Conservation (phyloP, 2,888 invertebrate genomes). For the Esperia sulphurella region DNA sequence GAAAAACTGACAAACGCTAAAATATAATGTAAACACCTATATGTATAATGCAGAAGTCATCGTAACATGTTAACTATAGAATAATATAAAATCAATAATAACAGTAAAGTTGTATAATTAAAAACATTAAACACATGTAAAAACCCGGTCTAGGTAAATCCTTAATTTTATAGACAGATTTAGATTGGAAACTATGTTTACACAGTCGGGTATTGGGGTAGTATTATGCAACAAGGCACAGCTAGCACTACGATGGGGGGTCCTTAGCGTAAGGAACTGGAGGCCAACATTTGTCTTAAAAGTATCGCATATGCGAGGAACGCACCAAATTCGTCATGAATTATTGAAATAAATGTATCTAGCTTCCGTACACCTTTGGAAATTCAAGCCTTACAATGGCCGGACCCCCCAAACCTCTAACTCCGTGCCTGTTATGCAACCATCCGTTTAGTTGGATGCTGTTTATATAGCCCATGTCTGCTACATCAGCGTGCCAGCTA, state of each 20-base stretch:
- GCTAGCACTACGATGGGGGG: conserved; percentile 3
- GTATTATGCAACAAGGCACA: conserved; percentile 51
- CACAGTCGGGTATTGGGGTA: conserved; percentile 74
- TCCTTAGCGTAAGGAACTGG: background rate
- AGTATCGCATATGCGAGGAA: background rate
- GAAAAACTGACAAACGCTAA: too few species aligned
- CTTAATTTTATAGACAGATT: conserved; percentile 56
- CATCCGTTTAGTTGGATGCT: conserved; percentile 48
- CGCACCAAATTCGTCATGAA: too few species aligned
- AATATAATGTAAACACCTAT: too few species aligned
- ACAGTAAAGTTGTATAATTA: background rate
- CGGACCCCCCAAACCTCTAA: background rate
- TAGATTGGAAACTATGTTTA: conserved; percentile 54
- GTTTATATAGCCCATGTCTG: conserved; percentile 39
- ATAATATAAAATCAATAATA: too few species aligned
- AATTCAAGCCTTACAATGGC: background rate
- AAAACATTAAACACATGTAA: background rate
- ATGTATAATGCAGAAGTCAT: too few species aligned
- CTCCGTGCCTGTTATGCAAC: conserved; percentile 15
- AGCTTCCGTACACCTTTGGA: background rate
- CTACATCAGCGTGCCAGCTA: conserved; percentile 25
- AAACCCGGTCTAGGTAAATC: conserved; percentile 16
- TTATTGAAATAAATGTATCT: background rate
- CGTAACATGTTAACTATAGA: too few species aligned
- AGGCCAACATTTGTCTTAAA: background rate